Evolutionary conservation across 2,113 vertebrate genomes (phyloP).

Genomic region (Lonchura striata): DNA sequence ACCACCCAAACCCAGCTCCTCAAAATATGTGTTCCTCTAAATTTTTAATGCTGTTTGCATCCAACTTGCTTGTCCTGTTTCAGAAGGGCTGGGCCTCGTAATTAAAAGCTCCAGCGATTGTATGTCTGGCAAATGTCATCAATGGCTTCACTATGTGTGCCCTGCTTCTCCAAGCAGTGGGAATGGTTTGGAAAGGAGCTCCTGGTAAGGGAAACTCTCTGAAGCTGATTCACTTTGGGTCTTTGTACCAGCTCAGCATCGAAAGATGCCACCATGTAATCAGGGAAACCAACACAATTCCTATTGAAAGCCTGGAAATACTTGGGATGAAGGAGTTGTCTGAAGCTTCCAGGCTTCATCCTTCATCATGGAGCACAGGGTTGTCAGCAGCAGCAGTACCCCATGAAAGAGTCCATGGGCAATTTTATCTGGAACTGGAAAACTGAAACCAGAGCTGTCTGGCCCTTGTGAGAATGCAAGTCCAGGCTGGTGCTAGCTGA

Average conservation of each 20-base stretch:
- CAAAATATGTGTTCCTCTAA: constrained; percentile 39
- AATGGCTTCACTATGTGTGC: background rate
- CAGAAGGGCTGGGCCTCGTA: constrained; percentile 33
- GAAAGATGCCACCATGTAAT: background rate
- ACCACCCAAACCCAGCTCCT: constrained; percentile 47
- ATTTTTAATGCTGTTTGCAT: constrained; percentile 60
- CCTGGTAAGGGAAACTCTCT: background rate
- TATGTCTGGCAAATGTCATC: constrained; percentile 35
- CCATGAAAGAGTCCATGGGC: background rate
- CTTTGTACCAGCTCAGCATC: background rate
- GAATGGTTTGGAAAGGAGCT: background rate
- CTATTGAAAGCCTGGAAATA: background rate
- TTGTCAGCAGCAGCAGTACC: background rate
- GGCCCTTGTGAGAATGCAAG: background rate
- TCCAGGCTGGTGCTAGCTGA: background rate
- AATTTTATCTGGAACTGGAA: background rate
- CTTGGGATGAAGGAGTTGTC: background rate
- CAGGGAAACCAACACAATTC: background rate
- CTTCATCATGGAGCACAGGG: fast-evolving
- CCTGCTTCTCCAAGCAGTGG: background rate
- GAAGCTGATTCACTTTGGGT: background rate
- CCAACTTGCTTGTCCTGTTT: constrained; percentile 62
- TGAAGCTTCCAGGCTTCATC: background rate
- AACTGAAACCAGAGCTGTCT: background rate
- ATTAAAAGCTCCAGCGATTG: constrained; percentile 31